These are phyloP conservation scores for Drosophila ercepeae DNA, from an alignment of 1,140 invertebrate species.

Conservation along the genomic window DNA sequence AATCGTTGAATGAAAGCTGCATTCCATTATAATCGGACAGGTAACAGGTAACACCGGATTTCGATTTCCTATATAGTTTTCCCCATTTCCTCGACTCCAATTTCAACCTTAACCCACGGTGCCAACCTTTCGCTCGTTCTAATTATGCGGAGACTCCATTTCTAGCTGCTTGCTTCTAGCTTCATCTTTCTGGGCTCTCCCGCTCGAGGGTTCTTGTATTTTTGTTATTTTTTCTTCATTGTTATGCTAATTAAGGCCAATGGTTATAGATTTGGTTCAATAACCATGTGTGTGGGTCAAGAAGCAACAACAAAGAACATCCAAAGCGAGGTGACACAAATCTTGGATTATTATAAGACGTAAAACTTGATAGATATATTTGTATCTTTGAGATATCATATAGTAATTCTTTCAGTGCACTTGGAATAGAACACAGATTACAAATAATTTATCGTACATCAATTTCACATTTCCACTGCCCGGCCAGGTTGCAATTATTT, in stretches of 20 bases:
- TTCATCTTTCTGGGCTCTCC: constrained; percentile 33
- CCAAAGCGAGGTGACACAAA: constrained; percentile 46
- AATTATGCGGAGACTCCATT: constrained; percentile 65
- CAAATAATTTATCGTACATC: constrained; percentile 53
- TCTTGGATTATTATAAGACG: too few relatives aligned
- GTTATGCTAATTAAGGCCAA: constrained; percentile 78
- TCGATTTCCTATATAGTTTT: constrained; percentile 26
- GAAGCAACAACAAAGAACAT: constrained; percentile 17
- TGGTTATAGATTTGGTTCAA: constrained; percentile 76
- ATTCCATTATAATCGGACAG: constrained; percentile 31
- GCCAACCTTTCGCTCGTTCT: constrained; percentile 71
- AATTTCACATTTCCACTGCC: constrained; percentile 45
- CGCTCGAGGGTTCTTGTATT: constrained; percentile 47
- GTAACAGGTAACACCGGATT: constrained; percentile 57
- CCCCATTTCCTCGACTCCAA: constrained; percentile 4
- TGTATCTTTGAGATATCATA: too few relatives aligned
- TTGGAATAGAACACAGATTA: constrained; percentile 27
- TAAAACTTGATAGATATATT: too few relatives aligned
- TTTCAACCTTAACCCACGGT: constrained; percentile 51
- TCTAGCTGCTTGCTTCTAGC: constrained; percentile 55
- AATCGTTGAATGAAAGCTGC: constrained; percentile 8
- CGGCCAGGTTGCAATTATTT: constrained; percentile 60
- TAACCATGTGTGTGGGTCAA: constrained; percentile 37
- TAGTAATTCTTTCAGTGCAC: not conserved
- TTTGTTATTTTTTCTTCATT: constrained; percentile 56